phyloP scores from a whole-genome alignment of 2,113 vertebrate species.

The Pelobates fuscus region DNA sequence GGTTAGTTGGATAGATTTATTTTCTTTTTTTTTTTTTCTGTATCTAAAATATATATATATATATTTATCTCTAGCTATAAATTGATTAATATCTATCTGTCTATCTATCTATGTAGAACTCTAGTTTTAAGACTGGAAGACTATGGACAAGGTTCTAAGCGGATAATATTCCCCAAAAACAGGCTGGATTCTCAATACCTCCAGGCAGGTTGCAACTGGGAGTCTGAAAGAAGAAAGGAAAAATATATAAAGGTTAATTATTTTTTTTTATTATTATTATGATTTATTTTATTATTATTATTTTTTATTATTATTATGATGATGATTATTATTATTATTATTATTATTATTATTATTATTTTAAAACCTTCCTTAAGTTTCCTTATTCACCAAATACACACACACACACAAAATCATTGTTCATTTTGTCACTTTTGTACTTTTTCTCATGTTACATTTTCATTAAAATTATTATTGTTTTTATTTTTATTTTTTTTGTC shows the following conservation, averaged over 20 bases:
- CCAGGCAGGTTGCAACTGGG: not conserved
- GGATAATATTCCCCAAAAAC: not conserved
- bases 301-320: too few relatives aligned
- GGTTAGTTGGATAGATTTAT: not conserved
- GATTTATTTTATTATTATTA: constrained; percentile 14
- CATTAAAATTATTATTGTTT: too few relatives aligned
- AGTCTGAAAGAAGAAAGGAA: constrained; percentile 37
- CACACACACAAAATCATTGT: too few relatives aligned
- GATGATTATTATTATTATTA: too few relatives aligned
- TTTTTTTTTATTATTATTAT: not conserved
- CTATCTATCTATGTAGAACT: not conserved
- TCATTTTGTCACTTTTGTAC: too few relatives aligned
- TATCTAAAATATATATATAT: constrained; percentile 22
- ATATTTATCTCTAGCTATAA: constrained; percentile 1
- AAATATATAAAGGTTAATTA: constrained; percentile 30
- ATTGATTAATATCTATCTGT: too few relatives aligned
- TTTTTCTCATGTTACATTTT: too few relatives aligned
- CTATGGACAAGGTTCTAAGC: not conserved
- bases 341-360: too few relatives aligned
- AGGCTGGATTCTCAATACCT: constrained; percentile 18
- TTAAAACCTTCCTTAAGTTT: too few relatives aligned
- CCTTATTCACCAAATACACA: too few relatives aligned
- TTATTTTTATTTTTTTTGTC: too few relatives aligned
- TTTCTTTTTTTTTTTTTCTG: not conserved
- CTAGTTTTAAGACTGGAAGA: constrained; percentile 37